Base-by-base conservation (phyloP, 2,797 vertebrate genomes). In the Darevskia nairensis region DNA sequence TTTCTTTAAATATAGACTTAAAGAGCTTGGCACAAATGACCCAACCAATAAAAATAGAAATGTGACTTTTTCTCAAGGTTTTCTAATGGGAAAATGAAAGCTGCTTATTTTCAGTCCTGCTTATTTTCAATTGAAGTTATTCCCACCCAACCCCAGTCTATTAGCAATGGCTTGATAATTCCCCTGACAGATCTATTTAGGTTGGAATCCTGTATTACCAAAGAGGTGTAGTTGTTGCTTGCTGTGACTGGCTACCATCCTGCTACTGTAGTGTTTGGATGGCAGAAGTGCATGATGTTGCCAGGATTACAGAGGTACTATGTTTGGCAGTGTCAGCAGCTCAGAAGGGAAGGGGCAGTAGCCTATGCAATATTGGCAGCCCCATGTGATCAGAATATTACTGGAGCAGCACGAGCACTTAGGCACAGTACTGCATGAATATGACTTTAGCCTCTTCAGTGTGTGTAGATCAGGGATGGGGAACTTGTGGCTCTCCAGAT, bases 1-100 rank as follows among this genome's bases (percentile, higher is more conserved):
- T 66, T 90, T 25, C 72, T 84, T 87, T 84, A 87, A 87, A 84
- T 80, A 71, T 76, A 89, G 64, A 44, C 29, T 82, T 78, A 77
- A 85, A 80, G 19, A 64, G 29, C 75, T 77, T 69, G 35, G 55
- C 81, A 84, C 39, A 19, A 32, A 25, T 27, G 13, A 25, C 55
- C 29, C 9, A 32, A 25, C n/a, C 35, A 44, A 87, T 86, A 64
- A 71, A 83, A 29, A 86, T 66, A 84, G n/a, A 80, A 46, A 72
- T 87, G 39, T 78, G 75, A 41, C 41, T 84, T 10, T 11, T 84
- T 84, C 66, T 82, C 39, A 71, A 82, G 27, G 3, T 68, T 25
- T 61, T 88, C 3, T 64, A 44, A 19, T 71, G 50, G 72, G 66
- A 80, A 88, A 79, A 79, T 1, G 21, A 35, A 88, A 84, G 35